These are phyloP conservation scores for Pyrrhopygopsis socrates DNA, from an alignment of 2,888 invertebrate species.

Conservation along the genomic window DNA sequence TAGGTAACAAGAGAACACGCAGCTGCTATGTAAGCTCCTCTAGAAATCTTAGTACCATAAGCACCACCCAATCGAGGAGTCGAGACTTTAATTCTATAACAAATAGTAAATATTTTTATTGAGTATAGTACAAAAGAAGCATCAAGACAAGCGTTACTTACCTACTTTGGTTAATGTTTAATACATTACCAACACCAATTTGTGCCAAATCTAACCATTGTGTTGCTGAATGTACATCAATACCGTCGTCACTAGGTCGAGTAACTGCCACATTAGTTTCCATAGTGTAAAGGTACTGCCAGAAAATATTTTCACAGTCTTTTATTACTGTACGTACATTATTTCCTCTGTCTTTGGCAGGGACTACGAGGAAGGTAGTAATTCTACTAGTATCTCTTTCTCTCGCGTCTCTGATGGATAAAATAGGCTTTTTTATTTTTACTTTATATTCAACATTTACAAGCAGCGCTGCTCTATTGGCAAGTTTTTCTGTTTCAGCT, in stretches of 20 bases:
- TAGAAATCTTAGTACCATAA: slow-evolving; percentile 97
- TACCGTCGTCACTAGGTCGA: slow-evolving; percentile 96
- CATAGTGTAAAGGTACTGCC: slow-evolving; percentile 97
- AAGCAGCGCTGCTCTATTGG: slow-evolving; percentile 95
- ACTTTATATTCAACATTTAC: slow-evolving; percentile 95
- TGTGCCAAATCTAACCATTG: slow-evolving; percentile 96
- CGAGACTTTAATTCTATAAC: slow-evolving; percentile 89
- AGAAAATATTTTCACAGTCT: slow-evolving; percentile 94
- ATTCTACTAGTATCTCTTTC: slow-evolving; percentile 89
- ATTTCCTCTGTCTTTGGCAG: slow-evolving; percentile 89
- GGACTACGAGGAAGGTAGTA: slow-evolving; percentile 86
- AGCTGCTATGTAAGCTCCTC: slow-evolving; percentile 95
- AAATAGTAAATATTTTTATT: neutral
- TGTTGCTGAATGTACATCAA: slow-evolving; percentile 95
- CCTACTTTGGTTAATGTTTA: slow-evolving; percentile 93
- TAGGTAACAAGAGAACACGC: slow-evolving; percentile 97
- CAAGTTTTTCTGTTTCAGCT: slow-evolving; percentile 95
- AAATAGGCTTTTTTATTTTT: slow-evolving; percentile 89
- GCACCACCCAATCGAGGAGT: slow-evolving; percentile 94
- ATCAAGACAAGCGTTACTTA: slow-evolving; percentile 15
- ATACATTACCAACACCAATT: slow-evolving; percentile 92
- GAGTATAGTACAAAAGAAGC: neutral
- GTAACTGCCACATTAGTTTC: slow-evolving; percentile 96
- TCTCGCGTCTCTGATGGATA: slow-evolving; percentile 89
- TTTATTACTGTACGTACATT: slow-evolving; percentile 94